Conservation (phyloP, 1,140 invertebrate genomes). For the Cydia splendana region DNA sequence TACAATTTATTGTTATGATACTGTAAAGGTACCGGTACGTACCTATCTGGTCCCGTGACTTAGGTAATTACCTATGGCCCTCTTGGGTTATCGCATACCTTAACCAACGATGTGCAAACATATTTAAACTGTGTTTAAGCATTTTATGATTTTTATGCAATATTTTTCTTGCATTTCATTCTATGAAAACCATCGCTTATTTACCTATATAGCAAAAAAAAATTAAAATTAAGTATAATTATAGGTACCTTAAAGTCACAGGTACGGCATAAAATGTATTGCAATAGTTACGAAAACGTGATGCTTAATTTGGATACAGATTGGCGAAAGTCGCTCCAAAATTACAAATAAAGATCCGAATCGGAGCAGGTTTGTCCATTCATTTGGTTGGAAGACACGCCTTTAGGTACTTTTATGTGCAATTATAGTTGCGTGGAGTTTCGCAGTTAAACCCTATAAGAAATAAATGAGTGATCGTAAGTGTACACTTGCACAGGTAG, state of each 20-base stretch:
- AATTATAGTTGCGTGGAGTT: background rate
- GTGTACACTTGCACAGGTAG: background rate
- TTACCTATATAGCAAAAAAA: too few relatives aligned
- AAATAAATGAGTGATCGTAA: background rate
- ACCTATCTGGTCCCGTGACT: too few relatives aligned
- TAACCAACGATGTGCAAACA: background rate
- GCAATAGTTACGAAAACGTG: background rate
- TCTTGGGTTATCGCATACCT: too few relatives aligned
- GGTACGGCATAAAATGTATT: background rate
- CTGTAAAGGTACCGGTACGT: too few relatives aligned
- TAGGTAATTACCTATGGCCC: too few relatives aligned
- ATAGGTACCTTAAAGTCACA: background rate
- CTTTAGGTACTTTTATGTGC: background rate
- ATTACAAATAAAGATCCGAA: conserved; percentile 17
- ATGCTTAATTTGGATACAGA: conserved; percentile 9
- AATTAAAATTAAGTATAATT: background rate
- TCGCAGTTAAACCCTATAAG: background rate
- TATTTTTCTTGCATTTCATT: too few relatives aligned
- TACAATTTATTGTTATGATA: background rate
- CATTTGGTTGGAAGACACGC: background rate
- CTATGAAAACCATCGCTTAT: too few relatives aligned
- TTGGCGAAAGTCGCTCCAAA: conserved; percentile 22
- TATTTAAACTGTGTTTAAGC: background rate
- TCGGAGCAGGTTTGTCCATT: conserved; percentile 18
- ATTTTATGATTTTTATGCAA: too few relatives aligned